Evolutionary conservation across 2,797 vertebrate genomes (phyloP).

Genomic region (Cynopterus sphinx): DNA sequence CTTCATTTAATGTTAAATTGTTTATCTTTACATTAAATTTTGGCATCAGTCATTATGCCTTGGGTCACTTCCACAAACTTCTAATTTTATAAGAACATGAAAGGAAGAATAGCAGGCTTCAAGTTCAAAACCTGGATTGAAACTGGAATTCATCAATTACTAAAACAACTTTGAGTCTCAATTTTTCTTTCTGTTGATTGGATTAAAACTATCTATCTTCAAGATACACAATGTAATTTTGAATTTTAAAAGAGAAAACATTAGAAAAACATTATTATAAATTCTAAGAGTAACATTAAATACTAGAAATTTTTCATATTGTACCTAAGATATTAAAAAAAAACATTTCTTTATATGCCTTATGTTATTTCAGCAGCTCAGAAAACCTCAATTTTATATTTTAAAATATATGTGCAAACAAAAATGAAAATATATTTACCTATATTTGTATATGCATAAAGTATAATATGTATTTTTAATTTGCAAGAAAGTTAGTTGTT

Average conservation of each 20-base stretch:
- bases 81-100: not conserved
- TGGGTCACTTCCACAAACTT: not conserved
- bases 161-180: not conserved
- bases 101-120: not conserved
- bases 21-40: conserved; percentile 14
- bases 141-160: not conserved
- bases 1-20: not conserved
- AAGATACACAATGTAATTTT: not conserved
- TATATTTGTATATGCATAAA: not conserved
- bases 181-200: conserved; percentile 10
- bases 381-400: not conserved
- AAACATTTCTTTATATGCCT: not conserved
- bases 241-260: conserved; percentile 2
- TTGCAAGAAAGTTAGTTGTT: not conserved
- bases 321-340: not conserved
- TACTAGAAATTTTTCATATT: not conserved
- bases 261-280: not conserved
- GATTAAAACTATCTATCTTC: not conserved
- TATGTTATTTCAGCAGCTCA: not conserved
- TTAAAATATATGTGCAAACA: not conserved
- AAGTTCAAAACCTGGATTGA: conserved; percentile 12
- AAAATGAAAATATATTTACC: not conserved
- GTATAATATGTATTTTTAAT: not conserved
- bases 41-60: not conserved
- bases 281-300: not conserved